A percentile compares a stretch with the other conserved stretches of the same genome.
These are phyloP conservation scores for Coleophora deauratella DNA, from an alignment of 2,888 invertebrate species.

Conservation along the genomic window DNA sequence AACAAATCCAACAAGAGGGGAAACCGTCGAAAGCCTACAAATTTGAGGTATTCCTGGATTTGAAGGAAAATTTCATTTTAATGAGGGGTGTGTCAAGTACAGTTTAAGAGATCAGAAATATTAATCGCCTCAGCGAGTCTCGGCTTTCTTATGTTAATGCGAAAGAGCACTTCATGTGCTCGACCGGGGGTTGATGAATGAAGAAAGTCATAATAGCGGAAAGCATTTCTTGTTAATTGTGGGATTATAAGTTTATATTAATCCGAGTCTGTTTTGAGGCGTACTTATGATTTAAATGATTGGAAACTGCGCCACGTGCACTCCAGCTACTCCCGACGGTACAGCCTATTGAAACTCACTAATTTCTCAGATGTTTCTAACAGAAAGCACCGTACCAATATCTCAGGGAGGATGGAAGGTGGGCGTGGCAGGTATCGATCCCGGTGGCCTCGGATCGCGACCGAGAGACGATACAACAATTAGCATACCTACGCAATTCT, in stretches of 20 bases:
- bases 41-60: slow-evolving; percentile 3
- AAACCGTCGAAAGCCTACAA: slow-evolving; percentile 1
- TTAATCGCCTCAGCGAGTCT: slow-evolving; percentile 3
- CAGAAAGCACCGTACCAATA: slow-evolving; percentile 5
- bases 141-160: slow-evolving; percentile 5
- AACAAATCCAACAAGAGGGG: slow-evolving; percentile 3
- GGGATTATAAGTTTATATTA: too few species aligned
- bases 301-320: background rate
- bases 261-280: background rate
- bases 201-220: background rate
- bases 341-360: too few species aligned
- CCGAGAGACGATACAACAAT: slow-evolving; percentile 3
- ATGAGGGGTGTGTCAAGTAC: slow-evolving; percentile 8
- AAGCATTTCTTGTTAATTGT: slow-evolving; percentile 3
- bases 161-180: slow-evolving; percentile 3
- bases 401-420: background rate
- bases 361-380: slow-evolving; percentile 7
- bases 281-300: too few species aligned
- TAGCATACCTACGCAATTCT: slow-evolving; percentile 12
- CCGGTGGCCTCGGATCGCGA: too few species aligned
- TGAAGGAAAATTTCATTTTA: slow-evolving; percentile 6
- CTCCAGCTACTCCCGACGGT: too few species aligned
- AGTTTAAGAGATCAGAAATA: slow-evolving; percentile 9
- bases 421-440: too few species aligned
- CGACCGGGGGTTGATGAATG: background rate